These are phyloP conservation scores for Drosophila insularis DNA, from an alignment of 1,140 invertebrate genomes.

Conservation along the genomic window DNA sequence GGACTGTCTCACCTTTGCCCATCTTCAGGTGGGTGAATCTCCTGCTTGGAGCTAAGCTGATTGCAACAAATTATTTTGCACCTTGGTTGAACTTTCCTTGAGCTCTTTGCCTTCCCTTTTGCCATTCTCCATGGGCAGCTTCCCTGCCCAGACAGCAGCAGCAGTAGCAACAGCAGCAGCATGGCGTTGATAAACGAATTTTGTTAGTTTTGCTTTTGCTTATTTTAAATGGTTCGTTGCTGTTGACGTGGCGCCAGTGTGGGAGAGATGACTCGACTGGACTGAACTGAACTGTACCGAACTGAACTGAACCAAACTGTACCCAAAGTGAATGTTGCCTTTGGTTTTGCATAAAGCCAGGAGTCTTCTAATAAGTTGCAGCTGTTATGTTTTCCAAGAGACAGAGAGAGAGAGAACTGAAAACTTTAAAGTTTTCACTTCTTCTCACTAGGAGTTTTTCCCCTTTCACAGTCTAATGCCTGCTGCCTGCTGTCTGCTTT, in stretches of 20 bases:
- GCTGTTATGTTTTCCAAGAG: constrained; percentile 54
- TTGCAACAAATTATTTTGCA: constrained; percentile 81
- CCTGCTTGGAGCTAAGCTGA: constrained; percentile 71
- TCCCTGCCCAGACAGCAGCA: constrained; percentile 39
- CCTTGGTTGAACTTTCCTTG: constrained; percentile 77
- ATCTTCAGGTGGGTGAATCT: constrained; percentile 28
- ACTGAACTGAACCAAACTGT: not conserved
- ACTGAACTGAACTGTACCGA: no score
- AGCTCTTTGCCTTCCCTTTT: constrained; percentile 60
- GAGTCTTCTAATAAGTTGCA: constrained; percentile 74
- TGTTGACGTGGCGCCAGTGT: constrained; percentile 15
- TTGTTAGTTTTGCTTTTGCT: constrained; percentile 76
- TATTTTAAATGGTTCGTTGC: constrained; percentile 69
- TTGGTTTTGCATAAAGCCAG: constrained; percentile 73
- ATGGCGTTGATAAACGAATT: constrained; percentile 80
- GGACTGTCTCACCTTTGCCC: constrained; percentile 1
- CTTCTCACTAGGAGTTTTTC: not conserved
- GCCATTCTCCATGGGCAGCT: constrained; percentile 56
- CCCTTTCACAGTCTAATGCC: constrained; percentile 38
- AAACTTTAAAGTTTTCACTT: constrained; percentile 11
- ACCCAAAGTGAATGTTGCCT: constrained; percentile 59
- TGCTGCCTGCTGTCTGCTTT: no score
- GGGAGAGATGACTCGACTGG: no score
- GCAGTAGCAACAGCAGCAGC: constrained; percentile 35
- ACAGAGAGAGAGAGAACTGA: not conserved